Evolutionary conservation across 2,888 invertebrate species (phyloP), one percentile per base, ranked within the genome.

Genomic region (Drosophila nr. medialis): DNA sequence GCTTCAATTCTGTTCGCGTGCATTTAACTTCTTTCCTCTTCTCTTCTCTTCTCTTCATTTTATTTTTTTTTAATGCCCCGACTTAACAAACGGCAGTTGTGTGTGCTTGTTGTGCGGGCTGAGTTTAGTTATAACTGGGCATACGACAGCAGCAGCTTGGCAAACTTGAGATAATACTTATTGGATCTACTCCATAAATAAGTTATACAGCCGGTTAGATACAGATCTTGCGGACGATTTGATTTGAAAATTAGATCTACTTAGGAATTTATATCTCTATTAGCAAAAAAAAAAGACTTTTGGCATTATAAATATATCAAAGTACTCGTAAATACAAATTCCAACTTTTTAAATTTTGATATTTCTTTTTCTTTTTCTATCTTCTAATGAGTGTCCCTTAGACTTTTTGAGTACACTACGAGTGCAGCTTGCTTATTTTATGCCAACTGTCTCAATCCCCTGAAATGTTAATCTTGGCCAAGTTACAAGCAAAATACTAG

Each of bases 401-500:
- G 38, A 54, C n/a, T 55, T 49, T 34, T n/a, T 34, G 18, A 73
- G 59, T 18, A 24, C n/a, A 65, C 21, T 36, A 5, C 30, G 32
- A 58, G 24, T 18, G 32, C 13, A 38, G 49, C 63, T 58, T 65
- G 67, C 67, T 72, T 55, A 68, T 65, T 77, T 70, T 64, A 75
- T 77, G 82, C 75, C 77, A 38, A 45, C 24, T 21, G 11, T 27
- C 54, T 51, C 50, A 42, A 34, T 34, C 49, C 27, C 34, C 27
- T 60, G 63, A 60, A 76, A 80, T 79, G 69, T 76, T 76, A 74
- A 69, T 83, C 60, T 75, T 83, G 76, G 70, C 71, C 68, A 66
- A 81, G 77, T 80, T 78, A 71, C 82, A 86, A 84, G 80, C 82
- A 78, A 87, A 78, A 72, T 75, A 80, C 75, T 82, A 75, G 76